phyloP scores from a whole-genome alignment of 1,140 invertebrate species.

The Drosophila pruinosa region DNA sequence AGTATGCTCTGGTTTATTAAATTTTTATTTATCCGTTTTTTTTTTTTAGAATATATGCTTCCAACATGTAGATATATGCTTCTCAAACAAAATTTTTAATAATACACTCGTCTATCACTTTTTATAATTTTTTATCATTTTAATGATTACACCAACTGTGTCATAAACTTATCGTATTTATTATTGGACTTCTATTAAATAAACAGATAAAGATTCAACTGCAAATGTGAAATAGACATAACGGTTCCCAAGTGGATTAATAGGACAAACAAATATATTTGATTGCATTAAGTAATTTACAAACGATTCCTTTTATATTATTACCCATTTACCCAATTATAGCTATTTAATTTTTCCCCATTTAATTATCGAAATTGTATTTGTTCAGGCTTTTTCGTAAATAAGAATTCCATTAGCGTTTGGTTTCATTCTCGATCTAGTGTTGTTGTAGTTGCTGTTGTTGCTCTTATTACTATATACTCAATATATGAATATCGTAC shows the following conservation, averaged over 20 bases:
- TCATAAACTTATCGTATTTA: no score
- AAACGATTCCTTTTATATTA: neutral
- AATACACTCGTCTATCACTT: no score
- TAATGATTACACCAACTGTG: no score
- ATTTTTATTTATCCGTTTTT: neutral
- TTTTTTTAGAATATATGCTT: neutral
- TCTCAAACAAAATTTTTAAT: no score
- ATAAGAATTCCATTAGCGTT: neutral
- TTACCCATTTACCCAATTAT: neutral
- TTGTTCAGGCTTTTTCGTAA: neutral
- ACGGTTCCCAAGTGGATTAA: neutral
- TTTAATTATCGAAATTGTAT: neutral
- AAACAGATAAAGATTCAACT: neutral
- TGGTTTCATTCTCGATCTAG: constrained; percentile 32
- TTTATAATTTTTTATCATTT: neutral
- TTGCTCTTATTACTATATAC: constrained; percentile 10
- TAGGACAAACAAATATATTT: neutral
- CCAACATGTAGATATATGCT: no score
- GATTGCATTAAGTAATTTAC: neutral
- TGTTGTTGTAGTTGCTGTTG: constrained; percentile 14
- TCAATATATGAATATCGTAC: constrained; percentile 7
- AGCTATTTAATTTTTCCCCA: neutral
- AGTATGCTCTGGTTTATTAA: neutral
- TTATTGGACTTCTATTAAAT: no score
- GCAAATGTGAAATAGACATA: neutral